These are phyloP conservation scores for Hypselothyrea guttata DNA, from an alignment of 2,888 invertebrate genomes.

Conservation along the genomic window DNA sequence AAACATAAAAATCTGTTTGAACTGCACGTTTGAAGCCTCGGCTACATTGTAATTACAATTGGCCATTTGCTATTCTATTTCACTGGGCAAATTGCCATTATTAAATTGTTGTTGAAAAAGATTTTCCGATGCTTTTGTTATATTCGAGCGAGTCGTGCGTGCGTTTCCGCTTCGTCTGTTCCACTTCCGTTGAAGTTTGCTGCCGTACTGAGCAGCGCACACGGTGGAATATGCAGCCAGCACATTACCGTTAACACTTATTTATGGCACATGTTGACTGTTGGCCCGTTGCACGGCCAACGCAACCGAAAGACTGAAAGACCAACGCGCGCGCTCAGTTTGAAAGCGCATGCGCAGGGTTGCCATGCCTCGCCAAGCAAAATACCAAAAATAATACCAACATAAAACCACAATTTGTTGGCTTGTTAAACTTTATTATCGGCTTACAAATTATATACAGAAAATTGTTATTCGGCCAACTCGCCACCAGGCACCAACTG, in stretches of 20 bases:
- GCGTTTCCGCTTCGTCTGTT: conserved; percentile 75
- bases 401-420: not conserved
- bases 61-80: conserved; percentile 47
- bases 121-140: too few species aligned
- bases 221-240: conserved; percentile 52
- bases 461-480: conserved; percentile 85
- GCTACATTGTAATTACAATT: conserved; percentile 43
- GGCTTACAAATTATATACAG: conserved; percentile 25
- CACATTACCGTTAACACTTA: conserved; percentile 65
- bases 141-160: conserved; percentile 43
- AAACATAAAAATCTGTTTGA: conserved; percentile 5
- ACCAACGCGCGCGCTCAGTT: conserved; percentile 28
- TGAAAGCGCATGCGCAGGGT: conserved; percentile 55
- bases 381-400: not conserved
- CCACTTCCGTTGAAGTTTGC: conserved; percentile 67
- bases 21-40: conserved; percentile 16
- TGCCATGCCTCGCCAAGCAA: conserved; percentile 15
- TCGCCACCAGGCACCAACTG: conserved; percentile 91
- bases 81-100: conserved; percentile 47
- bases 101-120: conserved; percentile 55
- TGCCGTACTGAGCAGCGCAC: conserved; percentile 61
- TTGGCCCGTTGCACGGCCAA: conserved; percentile 37
- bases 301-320: conserved; percentile 18
- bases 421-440: conserved; percentile 24
- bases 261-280: conserved; percentile 77